Base-by-base conservation (phyloP, 2,888 invertebrate genomes). In the Bimastos eiseni region DNA sequence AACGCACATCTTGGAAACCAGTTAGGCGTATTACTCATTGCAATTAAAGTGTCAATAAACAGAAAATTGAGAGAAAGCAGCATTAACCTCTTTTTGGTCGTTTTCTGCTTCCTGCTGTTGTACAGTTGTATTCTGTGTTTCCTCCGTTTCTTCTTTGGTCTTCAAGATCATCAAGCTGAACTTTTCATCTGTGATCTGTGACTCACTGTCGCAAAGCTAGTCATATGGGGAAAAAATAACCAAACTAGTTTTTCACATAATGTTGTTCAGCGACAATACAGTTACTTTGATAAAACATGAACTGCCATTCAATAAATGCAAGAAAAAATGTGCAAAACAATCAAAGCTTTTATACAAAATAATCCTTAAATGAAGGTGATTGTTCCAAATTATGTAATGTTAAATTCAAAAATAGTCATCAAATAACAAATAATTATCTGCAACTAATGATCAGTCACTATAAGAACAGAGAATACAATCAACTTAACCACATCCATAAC, bases 151-250 rank as follows among this genome's bases (percentile, higher is more conserved):
- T 41, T 95, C 95, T 34, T 94, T 93, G 11, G 95, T 95, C 91
- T 94, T 94, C 11, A 98, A 97, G 30, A 99, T 98, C 97, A 99
- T 97, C 92, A 97, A 97, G 92, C 97, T 96, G 95, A 98, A 98
- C 86, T 97, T 97, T 0, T 98, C 98, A n/a, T 98, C 98, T 94
- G 94, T 93, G 33, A 95, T 93, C 91, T 94, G 94, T 13, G 95
- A 94, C 90, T 94, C 94, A 91, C 92, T 94, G 89, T 94, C 94
- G 93, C 95, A 95, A 37, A 94, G 91, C 94, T 94, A n/a, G 92
- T n/a, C n/a, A n/a, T n/a, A n/a, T n/a, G n/a, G n/a, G n/a, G n/a
- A n/a, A n/a, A n/a, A n/a, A n/a, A n/a, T n/a, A n/a, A n/a, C n/a
- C n/a, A n/a, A n/a, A n/a, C n/a, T n/a, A n/a, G n/a, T n/a, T n/a